Conservation (phyloP, 2,113 vertebrate genomes). For the Hymenochirus boettgeri region DNA sequence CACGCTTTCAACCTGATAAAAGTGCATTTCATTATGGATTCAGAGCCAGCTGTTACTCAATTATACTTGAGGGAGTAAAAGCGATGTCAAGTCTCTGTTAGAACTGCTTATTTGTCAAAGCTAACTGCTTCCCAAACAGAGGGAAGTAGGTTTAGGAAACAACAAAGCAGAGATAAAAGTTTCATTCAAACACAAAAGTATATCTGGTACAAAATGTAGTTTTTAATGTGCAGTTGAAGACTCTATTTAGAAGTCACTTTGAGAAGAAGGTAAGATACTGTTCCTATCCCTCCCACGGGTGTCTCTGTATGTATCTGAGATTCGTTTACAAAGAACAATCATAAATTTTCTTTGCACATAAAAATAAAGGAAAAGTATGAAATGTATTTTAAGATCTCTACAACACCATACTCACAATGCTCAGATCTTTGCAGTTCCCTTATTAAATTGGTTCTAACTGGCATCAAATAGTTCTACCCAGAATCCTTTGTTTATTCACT, state of each 20-base stretch:
- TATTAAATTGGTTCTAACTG: conserved; percentile 2
- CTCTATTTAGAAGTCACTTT: conserved; percentile 32
- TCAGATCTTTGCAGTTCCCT: conserved; percentile 28
- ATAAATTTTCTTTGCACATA: conserved; percentile 8
- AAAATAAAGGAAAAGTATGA: conserved; percentile 1
- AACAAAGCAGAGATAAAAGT: conserved; percentile 35
- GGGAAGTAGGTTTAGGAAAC: conserved; percentile 17
- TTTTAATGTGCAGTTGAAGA: conserved; percentile 20
- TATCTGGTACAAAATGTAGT: conserved; percentile 5
- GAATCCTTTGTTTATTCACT: conserved; percentile 5
- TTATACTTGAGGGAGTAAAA: conserved; percentile 39
- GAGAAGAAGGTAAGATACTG: background rate
- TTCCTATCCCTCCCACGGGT: background rate
- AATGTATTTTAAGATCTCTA: background rate
- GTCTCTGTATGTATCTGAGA: background rate
- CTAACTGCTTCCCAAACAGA: conserved; percentile 30
- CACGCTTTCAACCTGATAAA: conserved; percentile 31
- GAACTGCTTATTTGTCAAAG: conserved; percentile 33
- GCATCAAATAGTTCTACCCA: background rate
- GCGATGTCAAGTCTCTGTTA: conserved; percentile 34
- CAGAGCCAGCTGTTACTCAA: conserved; percentile 39
- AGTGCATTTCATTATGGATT: conserved; percentile 42
- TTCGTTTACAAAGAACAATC: conserved; percentile 21
- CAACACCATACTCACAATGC: background rate
- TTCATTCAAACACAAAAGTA: conserved; percentile 9